These are phyloP conservation scores for Falcunculus frontatus DNA, from an alignment of 2,113 vertebrate genomes.

Conservation along the genomic window DNA sequence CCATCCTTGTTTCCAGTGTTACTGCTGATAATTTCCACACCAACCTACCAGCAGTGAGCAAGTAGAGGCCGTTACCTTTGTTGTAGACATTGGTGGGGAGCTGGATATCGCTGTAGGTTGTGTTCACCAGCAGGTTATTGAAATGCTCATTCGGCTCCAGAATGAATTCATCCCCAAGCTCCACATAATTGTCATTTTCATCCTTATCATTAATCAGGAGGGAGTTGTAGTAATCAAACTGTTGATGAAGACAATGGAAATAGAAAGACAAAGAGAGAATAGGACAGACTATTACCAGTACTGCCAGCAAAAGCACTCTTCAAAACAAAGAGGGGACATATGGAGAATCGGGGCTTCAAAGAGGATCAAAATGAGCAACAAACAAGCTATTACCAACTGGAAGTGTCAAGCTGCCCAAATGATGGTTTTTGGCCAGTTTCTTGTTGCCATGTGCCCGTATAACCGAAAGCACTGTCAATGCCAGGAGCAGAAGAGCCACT, in stretches of 20 bases:
- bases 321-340: not conserved
- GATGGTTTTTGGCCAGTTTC: not conserved
- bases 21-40: not conserved
- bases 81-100: constrained; percentile 96
- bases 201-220: constrained; percentile 85
- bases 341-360: not conserved
- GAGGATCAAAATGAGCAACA: not conserved
- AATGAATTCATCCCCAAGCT: constrained; percentile 86
- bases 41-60: not conserved
- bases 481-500: not conserved
- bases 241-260: not conserved
- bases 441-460: not conserved
- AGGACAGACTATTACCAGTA: not conserved
- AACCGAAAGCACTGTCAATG: not conserved
- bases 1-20: not conserved
- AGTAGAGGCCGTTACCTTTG: constrained; percentile 75
- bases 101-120: constrained; percentile 86
- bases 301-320: not conserved
- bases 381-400: not conserved
- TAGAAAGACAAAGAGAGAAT: not conserved
- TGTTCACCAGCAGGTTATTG: constrained; percentile 86
- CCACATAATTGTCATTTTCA: constrained; percentile 79
- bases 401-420: not conserved
- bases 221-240: constrained; percentile 95
- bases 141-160: constrained; percentile 90